Evolutionary conservation across 2,888 invertebrate genomes (phyloP).

Genomic region (Heliconius ismenius): DNA sequence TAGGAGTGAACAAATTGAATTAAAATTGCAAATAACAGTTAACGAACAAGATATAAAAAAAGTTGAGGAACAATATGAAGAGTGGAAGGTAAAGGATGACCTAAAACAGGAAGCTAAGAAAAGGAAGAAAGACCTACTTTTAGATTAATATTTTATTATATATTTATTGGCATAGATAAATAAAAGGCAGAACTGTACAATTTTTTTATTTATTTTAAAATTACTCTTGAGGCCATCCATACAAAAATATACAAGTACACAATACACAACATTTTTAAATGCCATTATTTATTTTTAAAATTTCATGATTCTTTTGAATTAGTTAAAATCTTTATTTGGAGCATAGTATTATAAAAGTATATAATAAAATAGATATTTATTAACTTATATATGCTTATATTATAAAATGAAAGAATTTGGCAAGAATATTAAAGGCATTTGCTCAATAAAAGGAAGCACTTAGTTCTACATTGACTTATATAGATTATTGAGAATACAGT

Average conservation of each 20-base stretch:
- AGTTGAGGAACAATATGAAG: constrained; percentile 79
- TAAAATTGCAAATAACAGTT: constrained; percentile 84
- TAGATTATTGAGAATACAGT: background rate
- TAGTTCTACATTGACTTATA: background rate
- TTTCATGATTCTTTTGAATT: background rate
- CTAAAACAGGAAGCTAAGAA: constrained; percentile 68
- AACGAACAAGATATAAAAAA: constrained; percentile 85
- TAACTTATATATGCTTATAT: background rate
- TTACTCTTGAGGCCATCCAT: constrained; percentile 6
- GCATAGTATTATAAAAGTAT: background rate
- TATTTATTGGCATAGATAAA: constrained; percentile 19
- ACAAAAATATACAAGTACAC: background rate
- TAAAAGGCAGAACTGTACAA: constrained; percentile 34
- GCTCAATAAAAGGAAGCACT: background rate
- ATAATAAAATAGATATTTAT: background rate
- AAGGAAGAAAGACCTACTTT: constrained; percentile 64
- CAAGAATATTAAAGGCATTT: background rate
- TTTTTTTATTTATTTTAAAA: constrained; percentile 48
- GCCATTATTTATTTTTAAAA: background rate
- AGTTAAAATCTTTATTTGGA: too few species aligned
- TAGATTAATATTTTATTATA: constrained; percentile 48
- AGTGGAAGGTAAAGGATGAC: constrained; percentile 71
- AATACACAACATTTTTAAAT: background rate
- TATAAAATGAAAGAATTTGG: background rate
- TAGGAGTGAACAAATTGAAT: constrained; percentile 87